phyloP scores from a whole-genome alignment of 2,888 invertebrate genomes.

The Eupithecia pulchellata region DNA sequence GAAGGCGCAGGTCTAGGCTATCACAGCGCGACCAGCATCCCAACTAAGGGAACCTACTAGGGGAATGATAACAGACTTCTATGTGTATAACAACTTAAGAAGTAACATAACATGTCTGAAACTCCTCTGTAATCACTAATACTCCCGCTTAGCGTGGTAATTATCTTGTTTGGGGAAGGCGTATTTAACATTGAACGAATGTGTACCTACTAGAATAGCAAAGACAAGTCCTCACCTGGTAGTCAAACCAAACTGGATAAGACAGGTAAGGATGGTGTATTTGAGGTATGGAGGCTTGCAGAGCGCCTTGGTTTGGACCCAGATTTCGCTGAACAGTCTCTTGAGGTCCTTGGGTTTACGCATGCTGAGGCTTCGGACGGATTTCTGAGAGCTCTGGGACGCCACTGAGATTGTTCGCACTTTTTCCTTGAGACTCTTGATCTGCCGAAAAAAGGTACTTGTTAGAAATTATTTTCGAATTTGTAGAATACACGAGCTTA shows the following conservation, averaged over 20 bases:
- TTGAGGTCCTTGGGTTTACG: constrained; percentile 90
- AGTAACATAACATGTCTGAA: too few relatives aligned
- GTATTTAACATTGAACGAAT: background rate
- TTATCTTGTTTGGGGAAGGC: background rate
- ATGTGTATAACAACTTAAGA: too few relatives aligned
- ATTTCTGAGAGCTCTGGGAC: constrained; percentile 87
- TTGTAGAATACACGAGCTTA: background rate
- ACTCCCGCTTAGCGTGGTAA: background rate
- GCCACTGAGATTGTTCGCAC: constrained; percentile 87
- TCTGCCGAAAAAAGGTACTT: constrained; percentile 68
- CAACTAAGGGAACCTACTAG: too few relatives aligned
- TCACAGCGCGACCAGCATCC: too few relatives aligned
- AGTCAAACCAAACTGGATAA: constrained; percentile 93
- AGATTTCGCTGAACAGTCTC: constrained; percentile 88
- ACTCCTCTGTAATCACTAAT: too few relatives aligned
- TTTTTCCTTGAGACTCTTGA: constrained; percentile 89
- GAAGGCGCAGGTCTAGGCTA: too few relatives aligned
- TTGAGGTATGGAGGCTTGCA: constrained; percentile 90
- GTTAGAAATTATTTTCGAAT: background rate
- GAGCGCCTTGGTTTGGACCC: constrained; percentile 90
- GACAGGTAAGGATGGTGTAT: constrained; percentile 90
- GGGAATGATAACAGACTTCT: too few relatives aligned
- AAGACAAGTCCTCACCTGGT: constrained; percentile 85
- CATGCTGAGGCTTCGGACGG: constrained; percentile 88
- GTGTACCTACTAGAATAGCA: background rate